Evolutionary conservation across 2,113 vertebrate species (phyloP).

Genomic region (Cyanoderma ruficeps): DNA sequence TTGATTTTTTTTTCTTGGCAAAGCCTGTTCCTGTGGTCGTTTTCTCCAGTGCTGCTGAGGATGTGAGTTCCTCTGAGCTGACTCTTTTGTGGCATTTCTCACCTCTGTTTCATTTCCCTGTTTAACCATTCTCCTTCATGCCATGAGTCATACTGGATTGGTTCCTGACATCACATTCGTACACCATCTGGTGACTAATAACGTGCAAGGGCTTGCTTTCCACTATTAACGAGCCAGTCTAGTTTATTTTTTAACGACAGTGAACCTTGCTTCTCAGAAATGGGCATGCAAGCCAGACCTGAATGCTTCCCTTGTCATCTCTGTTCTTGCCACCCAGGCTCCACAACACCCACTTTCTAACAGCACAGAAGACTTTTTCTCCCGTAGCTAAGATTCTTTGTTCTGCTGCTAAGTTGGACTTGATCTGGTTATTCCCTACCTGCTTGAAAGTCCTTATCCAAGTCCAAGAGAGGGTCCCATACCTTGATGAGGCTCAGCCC

Average conservation of each 20-base stretch:
- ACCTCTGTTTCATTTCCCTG: conserved; percentile 11
- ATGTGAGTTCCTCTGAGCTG: background rate
- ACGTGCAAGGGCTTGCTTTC: background rate
- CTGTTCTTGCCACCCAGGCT: background rate
- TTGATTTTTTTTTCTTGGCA: background rate
- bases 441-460: background rate
- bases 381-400: background rate
- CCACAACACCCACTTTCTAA: background rate
- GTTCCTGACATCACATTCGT: conserved; percentile 35
- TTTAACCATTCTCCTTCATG: conserved; percentile 42
- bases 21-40: background rate
- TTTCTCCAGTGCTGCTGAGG: background rate
- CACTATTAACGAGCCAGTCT: background rate
- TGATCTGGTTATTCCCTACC: background rate
- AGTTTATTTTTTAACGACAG: background rate
- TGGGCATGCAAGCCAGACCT: background rate
- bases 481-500: background rate
- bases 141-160: background rate
- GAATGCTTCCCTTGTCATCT: background rate
- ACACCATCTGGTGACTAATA: conserved; percentile 48
- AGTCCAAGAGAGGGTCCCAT: background rate
- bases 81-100: conserved; percentile 3
- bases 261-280: background rate
- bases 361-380: background rate
- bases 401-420: background rate